Percentiles rank a stretch among this genome's conserved stretches.
Conservation (phyloP, 1,140 invertebrate genomes). For the Drosophila arizonae region DNA sequence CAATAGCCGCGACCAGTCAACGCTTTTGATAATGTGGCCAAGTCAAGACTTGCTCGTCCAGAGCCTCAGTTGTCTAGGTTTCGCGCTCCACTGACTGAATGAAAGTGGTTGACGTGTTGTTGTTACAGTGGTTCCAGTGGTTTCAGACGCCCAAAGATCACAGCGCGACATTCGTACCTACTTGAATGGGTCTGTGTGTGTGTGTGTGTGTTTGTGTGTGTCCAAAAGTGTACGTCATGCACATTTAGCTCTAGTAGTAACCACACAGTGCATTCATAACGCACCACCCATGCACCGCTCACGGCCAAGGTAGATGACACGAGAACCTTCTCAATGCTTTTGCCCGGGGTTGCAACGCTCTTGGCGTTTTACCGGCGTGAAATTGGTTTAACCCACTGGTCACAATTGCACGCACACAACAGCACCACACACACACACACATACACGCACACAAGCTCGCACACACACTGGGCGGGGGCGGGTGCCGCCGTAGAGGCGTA, state of each 20-base stretch:
- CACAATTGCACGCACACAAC: slow-evolving; percentile 73
- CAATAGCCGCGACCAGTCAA: slow-evolving; percentile 57
- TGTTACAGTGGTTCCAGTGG: slow-evolving; percentile 47
- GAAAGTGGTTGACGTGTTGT: slow-evolving; percentile 39
- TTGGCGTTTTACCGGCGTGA: slow-evolving; percentile 80
- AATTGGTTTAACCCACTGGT: slow-evolving; percentile 82
- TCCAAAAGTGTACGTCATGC: slow-evolving; percentile 78
- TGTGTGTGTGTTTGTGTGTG: slow-evolving; percentile 32
- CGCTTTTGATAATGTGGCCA: slow-evolving; percentile 61
- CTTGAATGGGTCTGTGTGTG: background rate
- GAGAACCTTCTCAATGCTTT: slow-evolving; percentile 57
- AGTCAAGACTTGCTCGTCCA: slow-evolving; percentile 32
- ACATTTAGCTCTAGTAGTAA: slow-evolving; percentile 58
- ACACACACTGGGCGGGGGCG: slow-evolving; percentile 8
- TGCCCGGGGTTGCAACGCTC: slow-evolving; percentile 67
- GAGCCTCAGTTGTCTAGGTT: slow-evolving; percentile 43
- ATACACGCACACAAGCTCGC: slow-evolving; percentile 19
- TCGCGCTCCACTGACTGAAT: slow-evolving; percentile 74
- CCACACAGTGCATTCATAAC: slow-evolving; percentile 1
- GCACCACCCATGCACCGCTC: slow-evolving; percentile 1
- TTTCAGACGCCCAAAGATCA: slow-evolving; percentile 64
- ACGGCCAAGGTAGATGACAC: slow-evolving; percentile 63
- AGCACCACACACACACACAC: slow-evolving; percentile 23
- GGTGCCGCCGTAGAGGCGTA: slow-evolving; percentile 37
- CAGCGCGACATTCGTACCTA: slow-evolving; percentile 22